Percentiles rank a stretch among this genome's conserved stretches.
Conservation (phyloP, 2,113 vertebrate genomes). For the Antechinus flavipes region DNA sequence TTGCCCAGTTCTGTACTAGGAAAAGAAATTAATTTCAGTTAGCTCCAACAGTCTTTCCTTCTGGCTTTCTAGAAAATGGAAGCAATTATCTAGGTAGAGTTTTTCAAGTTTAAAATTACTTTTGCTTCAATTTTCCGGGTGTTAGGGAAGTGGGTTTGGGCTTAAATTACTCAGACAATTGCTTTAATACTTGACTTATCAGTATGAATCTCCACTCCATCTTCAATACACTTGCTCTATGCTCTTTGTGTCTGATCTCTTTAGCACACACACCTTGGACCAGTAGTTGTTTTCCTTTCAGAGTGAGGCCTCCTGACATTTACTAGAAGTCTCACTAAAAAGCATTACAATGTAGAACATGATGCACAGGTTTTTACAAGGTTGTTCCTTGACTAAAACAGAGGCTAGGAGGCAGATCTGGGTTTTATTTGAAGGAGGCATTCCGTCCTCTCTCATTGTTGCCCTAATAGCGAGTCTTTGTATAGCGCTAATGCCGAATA, state of each 20-base stretch:
- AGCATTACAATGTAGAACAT: background rate
- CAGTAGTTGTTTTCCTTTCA: background rate
- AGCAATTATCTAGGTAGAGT: constrained; percentile 25
- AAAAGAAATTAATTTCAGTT: background rate
- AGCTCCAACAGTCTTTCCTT: background rate
- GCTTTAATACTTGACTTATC: constrained; percentile 21
- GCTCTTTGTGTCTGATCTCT: background rate
- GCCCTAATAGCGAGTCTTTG: constrained; percentile 14
- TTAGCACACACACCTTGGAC: background rate
- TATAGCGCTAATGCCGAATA: constrained; percentile 45
- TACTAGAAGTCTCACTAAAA: background rate
- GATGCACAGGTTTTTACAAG: background rate
- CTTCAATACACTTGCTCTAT: background rate
- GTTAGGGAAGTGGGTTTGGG: constrained; percentile 4
- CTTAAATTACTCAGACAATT: constrained; percentile 13
- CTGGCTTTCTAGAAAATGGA: constrained; percentile 17
- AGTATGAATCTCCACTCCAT: background rate
- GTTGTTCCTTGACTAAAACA: constrained; percentile 44
- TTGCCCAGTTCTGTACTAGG: background rate
- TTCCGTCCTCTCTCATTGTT: constrained; percentile 56
- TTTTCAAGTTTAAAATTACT: background rate
- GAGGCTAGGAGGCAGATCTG: constrained; percentile 51
- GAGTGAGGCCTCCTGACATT: background rate
- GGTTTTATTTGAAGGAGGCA: constrained; percentile 49
- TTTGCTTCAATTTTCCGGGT: background rate